A percentile compares a stretch with the other conserved stretches of the same genome.
Evolutionary conservation across 2,888 invertebrate species (phyloP).

Genomic region (Anorthoa munda): DNA sequence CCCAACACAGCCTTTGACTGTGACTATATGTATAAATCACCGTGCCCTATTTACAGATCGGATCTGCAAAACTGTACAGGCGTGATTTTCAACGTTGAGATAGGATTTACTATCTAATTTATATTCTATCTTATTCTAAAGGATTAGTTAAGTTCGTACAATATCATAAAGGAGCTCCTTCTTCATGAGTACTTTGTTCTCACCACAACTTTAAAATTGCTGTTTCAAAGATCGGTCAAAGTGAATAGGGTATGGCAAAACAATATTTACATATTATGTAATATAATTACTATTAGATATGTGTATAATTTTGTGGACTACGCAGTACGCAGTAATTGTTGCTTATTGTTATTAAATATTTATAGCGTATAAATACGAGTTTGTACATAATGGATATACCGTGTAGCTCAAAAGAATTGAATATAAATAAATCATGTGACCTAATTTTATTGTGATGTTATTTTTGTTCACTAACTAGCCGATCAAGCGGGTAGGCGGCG

Average conservation of each 20-base stretch:
- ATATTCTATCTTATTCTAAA: not conserved
- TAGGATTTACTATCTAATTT: not conserved
- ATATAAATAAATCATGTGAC: constrained; percentile 84
- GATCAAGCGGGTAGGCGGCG: not conserved
- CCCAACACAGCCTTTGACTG: constrained; percentile 25
- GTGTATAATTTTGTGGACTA: constrained; percentile 60
- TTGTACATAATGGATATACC: constrained; percentile 86
- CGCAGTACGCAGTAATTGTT: constrained; percentile 82
- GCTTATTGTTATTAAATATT: constrained; percentile 87
- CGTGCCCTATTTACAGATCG: not conserved
- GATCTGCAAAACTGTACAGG: not conserved
- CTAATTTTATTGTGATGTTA: constrained; percentile 50
- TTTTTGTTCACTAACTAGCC: constrained; percentile 13
- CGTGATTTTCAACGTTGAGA: not conserved
- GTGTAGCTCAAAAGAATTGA: constrained; percentile 87
- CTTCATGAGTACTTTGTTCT: constrained; percentile 7
- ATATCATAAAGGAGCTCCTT: not conserved
- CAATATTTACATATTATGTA: constrained; percentile 48
- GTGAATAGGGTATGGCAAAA: not conserved
- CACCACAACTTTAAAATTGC: not conserved
- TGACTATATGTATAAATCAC: constrained; percentile 26
- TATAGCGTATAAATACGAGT: constrained; percentile 80
- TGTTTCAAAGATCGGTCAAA: constrained; percentile 10
- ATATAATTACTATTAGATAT: constrained; percentile 57
- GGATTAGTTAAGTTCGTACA: not conserved